Percentiles rank a stretch among this genome's conserved stretches.
Conservation (phyloP, 2,797 vertebrate genomes). For the Chrysocyon brachyurus region DNA sequence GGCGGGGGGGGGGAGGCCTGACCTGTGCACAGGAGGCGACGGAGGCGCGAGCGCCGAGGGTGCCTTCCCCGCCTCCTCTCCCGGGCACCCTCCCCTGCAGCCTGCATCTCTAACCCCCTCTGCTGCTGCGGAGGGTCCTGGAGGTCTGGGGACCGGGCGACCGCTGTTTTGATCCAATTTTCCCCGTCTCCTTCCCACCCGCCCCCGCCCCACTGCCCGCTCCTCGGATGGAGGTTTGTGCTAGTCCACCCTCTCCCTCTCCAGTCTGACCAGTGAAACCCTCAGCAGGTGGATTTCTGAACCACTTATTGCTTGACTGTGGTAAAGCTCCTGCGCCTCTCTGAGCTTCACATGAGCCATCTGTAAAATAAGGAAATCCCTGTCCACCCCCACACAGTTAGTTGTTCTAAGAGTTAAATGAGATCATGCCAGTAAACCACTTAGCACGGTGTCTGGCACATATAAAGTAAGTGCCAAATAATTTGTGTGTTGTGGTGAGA, state of each 20-base stretch:
- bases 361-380: background rate
- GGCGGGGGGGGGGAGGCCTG: conserved; percentile 74
- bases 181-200: background rate
- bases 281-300: conserved; percentile 73
- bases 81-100: background rate
- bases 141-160: background rate
- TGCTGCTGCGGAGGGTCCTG: background rate
- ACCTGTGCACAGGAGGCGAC: conserved; percentile 54
- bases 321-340: background rate
- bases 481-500: background rate
- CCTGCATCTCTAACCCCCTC: background rate
- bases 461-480: background rate
- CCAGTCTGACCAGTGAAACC: background rate
- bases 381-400: background rate
- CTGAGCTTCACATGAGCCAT: background rate
- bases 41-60: background rate
- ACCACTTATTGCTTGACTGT: background rate
- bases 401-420: background rate
- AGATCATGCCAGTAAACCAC: background rate
- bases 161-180: background rate
- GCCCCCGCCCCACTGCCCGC: background rate
- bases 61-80: background rate
- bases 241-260: background rate
- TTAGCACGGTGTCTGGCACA: background rate
- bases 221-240: background rate